Evolutionary conservation across 2,797 vertebrate species (phyloP).

Genomic region (Gambusia yucatana): DNA sequence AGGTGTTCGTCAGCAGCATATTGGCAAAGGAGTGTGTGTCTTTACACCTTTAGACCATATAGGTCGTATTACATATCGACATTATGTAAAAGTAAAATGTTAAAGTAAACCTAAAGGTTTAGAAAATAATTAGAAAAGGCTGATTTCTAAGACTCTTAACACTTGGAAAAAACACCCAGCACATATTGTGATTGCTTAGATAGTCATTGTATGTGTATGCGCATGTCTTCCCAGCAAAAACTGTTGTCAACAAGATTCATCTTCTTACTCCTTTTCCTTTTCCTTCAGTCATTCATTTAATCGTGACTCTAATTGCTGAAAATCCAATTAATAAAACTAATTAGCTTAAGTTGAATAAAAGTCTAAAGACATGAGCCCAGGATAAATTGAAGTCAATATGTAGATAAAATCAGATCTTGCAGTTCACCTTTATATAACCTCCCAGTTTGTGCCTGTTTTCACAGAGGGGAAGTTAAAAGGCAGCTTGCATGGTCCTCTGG

Average conservation of each 20-base stretch:
- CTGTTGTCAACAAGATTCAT: background rate
- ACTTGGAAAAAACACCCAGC: background rate
- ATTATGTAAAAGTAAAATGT: background rate
- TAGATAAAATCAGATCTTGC: background rate
- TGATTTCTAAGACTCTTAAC: background rate
- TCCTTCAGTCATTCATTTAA: background rate
- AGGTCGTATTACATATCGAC: background rate
- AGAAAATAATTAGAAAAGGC: background rate
- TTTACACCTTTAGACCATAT: background rate
- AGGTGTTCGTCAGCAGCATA: background rate
- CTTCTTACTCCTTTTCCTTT: background rate
- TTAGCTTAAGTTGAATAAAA: background rate
- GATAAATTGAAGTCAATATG: background rate
- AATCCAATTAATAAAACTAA: background rate
- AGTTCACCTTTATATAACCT: conserved; percentile 3
- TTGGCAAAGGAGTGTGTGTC: background rate
- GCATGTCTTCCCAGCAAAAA: background rate
- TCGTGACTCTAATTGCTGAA: background rate
- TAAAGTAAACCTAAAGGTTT: background rate
- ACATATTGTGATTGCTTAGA: background rate
- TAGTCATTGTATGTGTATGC: background rate
- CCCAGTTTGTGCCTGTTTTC: background rate
- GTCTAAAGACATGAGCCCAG: background rate
- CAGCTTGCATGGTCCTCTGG: background rate
- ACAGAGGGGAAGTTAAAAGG: background rate